Conservation (phyloP, 2,797 vertebrate genomes). For the Lithobates sylvaticus region DNA sequence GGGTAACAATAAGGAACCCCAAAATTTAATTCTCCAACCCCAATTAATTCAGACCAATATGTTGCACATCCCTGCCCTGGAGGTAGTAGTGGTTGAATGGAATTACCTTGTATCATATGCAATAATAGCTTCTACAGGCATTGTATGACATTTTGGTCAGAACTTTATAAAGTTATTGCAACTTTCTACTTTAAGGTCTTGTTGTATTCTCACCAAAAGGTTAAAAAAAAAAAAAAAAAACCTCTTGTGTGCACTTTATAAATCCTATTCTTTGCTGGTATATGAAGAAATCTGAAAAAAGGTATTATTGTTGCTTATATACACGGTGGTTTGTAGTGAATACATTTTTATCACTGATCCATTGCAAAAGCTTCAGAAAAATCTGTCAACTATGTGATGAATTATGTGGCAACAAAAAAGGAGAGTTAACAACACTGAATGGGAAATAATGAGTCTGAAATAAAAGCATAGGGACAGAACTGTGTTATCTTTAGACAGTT, state of each 20-base stretch:
- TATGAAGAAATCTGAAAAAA: neutral
- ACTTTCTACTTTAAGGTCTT: neutral
- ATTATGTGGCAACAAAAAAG: constrained; percentile 53
- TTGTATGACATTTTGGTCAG: neutral
- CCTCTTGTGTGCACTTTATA: neutral
- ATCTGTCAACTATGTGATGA: constrained; percentile 50
- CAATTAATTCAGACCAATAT: too few relatives aligned
- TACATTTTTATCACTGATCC: constrained; percentile 15
- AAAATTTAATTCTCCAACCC: too few relatives aligned
- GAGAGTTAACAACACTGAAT: constrained; percentile 36
- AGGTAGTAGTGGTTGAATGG: too few relatives aligned
- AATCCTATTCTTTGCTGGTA: neutral
- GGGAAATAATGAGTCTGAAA: constrained; percentile 49
- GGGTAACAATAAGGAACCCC: too few relatives aligned
- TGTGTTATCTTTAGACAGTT: constrained; percentile 49
- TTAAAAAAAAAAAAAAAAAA: neutral
- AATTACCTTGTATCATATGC: too few relatives aligned
- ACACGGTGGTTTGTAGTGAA: constrained; percentile 10
- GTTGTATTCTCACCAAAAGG: neutral
- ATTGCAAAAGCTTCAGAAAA: constrained; percentile 24
- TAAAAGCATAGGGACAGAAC: constrained; percentile 40
- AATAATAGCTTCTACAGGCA: too few relatives aligned
- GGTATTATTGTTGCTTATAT: constrained; percentile 4
- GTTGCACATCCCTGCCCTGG: too few relatives aligned
- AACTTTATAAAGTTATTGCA: neutral